phyloP scores from a whole-genome alignment of 2,888 invertebrate genomes.

The Drosophila mercatorum region DNA sequence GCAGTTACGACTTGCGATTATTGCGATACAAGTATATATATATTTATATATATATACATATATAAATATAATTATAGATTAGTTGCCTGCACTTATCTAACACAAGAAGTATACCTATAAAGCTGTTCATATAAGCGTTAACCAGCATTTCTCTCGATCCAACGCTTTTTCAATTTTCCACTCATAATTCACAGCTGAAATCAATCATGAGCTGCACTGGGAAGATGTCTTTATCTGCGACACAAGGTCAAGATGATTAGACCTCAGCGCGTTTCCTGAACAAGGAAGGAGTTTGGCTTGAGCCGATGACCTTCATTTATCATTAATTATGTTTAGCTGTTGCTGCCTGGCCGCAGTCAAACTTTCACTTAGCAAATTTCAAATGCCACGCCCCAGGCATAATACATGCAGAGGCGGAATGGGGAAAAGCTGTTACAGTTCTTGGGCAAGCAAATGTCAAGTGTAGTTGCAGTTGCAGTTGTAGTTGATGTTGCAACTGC shows the following conservation, averaged over 20 bases:
- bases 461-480: slow-evolving; percentile 40
- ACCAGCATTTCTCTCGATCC: not conserved
- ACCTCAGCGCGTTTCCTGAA: slow-evolving; percentile 29
- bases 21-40: not conserved
- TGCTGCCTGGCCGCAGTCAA: slow-evolving; percentile 26
- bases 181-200: slow-evolving; percentile 8
- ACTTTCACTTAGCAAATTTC: slow-evolving; percentile 55
- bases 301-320: slow-evolving; percentile 50
- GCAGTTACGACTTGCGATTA: slow-evolving; percentile 4
- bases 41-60: not conserved
- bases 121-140: too few relatives aligned
- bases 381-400: slow-evolving; percentile 26
- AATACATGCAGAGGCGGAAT: slow-evolving; percentile 18
- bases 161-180: not conserved
- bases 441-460: slow-evolving; percentile 58
- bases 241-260: slow-evolving; percentile 57
- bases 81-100: slow-evolving; percentile 18
- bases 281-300: slow-evolving; percentile 19
- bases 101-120: too few relatives aligned
- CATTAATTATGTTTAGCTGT: slow-evolving; percentile 37
- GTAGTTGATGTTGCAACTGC: slow-evolving; percentile 38
- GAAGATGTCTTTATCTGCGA: slow-evolving; percentile 23
- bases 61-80: slow-evolving; percentile 12
- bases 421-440: slow-evolving; percentile 39
- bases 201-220: slow-evolving; percentile 34